Evolutionary conservation across 2,797 vertebrate species (phyloP).

Genomic region (Moxostoma hubbsi): DNA sequence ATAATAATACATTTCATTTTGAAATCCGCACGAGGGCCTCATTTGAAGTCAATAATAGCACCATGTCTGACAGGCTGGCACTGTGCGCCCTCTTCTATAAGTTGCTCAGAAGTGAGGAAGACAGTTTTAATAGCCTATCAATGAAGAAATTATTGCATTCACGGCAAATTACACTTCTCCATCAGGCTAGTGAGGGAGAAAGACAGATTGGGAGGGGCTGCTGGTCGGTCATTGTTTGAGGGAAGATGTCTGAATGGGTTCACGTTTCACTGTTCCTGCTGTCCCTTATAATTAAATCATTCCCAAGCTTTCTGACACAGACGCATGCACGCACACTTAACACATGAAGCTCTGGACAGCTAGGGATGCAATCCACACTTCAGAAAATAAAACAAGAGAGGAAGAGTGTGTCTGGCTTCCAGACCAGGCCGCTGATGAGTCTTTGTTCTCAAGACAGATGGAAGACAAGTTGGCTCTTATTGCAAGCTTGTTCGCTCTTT

Average conservation of each 20-base stretch:
- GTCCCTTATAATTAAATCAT: conserved; percentile 57
- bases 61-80: conserved; percentile 65
- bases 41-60: conserved; percentile 63
- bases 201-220: conserved; percentile 14
- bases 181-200: conserved; percentile 23
- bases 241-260: conserved; percentile 30
- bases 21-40: conserved; percentile 34
- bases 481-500: conserved; percentile 40
- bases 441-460: conserved; percentile 57
- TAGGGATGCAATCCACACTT: conserved; percentile 41
- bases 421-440: conserved; percentile 33
- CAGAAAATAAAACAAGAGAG: conserved; percentile 56
- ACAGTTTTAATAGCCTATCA: conserved; percentile 61
- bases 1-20: conserved; percentile 45
- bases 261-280: conserved; percentile 59
- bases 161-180: conserved; percentile 61
- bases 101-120: conserved; percentile 59
- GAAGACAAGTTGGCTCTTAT: conserved; percentile 47
- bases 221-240: conserved; percentile 36
- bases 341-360: conserved; percentile 48
- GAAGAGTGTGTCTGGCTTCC: conserved; percentile 37
- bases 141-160: conserved; percentile 65
- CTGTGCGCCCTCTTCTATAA: conserved; percentile 63
- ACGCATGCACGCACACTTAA: conserved; percentile 10
- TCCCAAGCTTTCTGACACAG: conserved; percentile 49